These are phyloP conservation scores for Lasioglossum marginatum DNA, from an alignment of 2,888 invertebrate species.

Conservation along the genomic window DNA sequence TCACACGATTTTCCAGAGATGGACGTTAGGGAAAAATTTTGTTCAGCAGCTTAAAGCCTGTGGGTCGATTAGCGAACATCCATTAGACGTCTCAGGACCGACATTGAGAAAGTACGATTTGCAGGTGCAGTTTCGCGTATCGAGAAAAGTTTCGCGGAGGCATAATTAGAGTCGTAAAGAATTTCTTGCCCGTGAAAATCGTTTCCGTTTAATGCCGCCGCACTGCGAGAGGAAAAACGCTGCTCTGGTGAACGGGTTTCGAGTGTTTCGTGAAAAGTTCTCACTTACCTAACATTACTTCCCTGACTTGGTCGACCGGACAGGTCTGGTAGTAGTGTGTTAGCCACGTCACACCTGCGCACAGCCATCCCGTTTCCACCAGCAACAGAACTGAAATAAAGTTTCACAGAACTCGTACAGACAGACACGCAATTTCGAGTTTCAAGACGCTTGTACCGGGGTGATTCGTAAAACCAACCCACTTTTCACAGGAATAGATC, in stretches of 20 bases:
- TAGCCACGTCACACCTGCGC: conserved; percentile 91
- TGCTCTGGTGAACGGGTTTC: too few relatives aligned
- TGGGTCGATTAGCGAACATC: not conserved
- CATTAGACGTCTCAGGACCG: not conserved
- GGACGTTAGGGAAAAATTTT: not conserved
- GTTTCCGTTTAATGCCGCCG: not conserved
- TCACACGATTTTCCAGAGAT: not conserved
- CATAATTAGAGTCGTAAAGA: conserved; percentile 9
- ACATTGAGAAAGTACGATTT: not conserved
- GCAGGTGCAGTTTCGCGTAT: not conserved
- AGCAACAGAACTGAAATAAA: conserved; percentile 89
- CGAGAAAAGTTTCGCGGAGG: not conserved
- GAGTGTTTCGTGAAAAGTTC: not conserved
- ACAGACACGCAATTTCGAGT: not conserved
- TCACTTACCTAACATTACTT: conserved; percentile 90
- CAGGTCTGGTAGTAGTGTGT: conserved; percentile 89
- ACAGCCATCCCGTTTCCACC: conserved; percentile 91
- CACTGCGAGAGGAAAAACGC: not conserved
- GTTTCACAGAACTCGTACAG: not conserved
- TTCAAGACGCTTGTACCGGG: not conserved
- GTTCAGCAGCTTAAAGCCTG: not conserved
- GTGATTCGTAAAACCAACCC: not conserved
- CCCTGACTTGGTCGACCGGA: conserved; percentile 89
- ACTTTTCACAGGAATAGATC: not conserved
- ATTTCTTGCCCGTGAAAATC: not conserved